These are phyloP conservation scores for Moxostoma hubbsi DNA, from an alignment of 2,797 vertebrate species.

Conservation along the genomic window DNA sequence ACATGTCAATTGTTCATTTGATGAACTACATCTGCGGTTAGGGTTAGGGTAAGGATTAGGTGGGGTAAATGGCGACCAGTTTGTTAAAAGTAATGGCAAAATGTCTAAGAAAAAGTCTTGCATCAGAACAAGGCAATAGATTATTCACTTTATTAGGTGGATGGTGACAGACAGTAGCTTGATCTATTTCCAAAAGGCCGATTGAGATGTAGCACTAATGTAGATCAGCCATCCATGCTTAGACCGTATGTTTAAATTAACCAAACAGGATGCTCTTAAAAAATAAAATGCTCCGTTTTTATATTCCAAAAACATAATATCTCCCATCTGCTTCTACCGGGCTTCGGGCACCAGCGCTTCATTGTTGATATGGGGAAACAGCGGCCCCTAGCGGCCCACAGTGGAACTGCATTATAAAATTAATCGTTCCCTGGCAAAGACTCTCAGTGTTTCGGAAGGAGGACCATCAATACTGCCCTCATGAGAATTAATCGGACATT, in stretches of 20 bases:
- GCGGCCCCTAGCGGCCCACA: constrained; percentile 77
- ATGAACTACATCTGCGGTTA: not conserved
- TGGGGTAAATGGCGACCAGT: not conserved
- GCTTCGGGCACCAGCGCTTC: constrained; percentile 33
- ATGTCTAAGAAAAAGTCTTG: too few species aligned
- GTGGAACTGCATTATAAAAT: constrained; percentile 36
- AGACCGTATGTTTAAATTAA: constrained; percentile 6
- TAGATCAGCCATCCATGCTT: not conserved
- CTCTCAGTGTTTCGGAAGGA: constrained; percentile 4
- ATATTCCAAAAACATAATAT: constrained; percentile 34
- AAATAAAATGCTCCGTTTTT: constrained; percentile 24
- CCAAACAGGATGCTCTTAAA: not conserved
- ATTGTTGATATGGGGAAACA: constrained; percentile 76
- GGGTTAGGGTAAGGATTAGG: too few species aligned
- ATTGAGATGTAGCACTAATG: too few species aligned
- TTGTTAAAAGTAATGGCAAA: not conserved
- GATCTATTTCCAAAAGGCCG: not conserved
- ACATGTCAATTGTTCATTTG: not conserved
- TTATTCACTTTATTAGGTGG: too few species aligned
- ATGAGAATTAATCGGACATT: constrained; percentile 39
- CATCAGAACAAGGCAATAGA: too few species aligned
- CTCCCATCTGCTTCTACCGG: constrained; percentile 39
- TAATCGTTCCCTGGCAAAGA: constrained; percentile 3
- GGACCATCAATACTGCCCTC: constrained; percentile 35
- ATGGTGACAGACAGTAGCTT: too few species aligned